These are phyloP conservation scores for Pseudotriccus pelzelni DNA, from an alignment of 2,797 vertebrate species.

Conservation along the genomic window DNA sequence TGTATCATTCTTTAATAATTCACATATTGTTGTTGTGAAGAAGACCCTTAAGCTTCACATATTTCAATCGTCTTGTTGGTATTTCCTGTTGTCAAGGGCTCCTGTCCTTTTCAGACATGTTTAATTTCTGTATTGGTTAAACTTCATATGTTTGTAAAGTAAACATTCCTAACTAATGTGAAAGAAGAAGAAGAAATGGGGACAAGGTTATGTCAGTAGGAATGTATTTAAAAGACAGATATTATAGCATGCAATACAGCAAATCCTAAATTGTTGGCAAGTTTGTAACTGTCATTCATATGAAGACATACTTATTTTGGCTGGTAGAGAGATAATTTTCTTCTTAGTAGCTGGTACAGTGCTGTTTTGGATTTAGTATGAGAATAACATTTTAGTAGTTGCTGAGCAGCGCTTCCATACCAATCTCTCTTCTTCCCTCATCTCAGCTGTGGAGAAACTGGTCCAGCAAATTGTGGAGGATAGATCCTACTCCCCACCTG, in stretches of 20 bases:
- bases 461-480: no score
- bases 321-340: not conserved
- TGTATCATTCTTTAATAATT: not conserved
- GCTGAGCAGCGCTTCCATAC: not conserved
- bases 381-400: not conserved
- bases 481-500: not conserved
- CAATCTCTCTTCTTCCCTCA: not conserved
- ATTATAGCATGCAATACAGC: not conserved
- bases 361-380: not conserved
- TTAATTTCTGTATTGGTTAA: not conserved
- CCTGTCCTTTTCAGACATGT: not conserved
- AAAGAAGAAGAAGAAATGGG: not conserved
- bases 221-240: not conserved
- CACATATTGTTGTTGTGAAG: not conserved
- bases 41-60: not conserved
- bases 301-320: not conserved
- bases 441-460: not conserved
- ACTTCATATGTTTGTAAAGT: not conserved
- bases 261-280: not conserved
- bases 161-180: not conserved
- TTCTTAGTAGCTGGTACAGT: not conserved
- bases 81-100: not conserved
- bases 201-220: not conserved
- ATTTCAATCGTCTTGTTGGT: not conserved
- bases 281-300: not conserved